Percentiles rank a stretch among this genome's conserved stretches.
Evolutionary conservation across 2,888 invertebrate species (phyloP).

Genomic region (Tryphoninae sp.): DNA sequence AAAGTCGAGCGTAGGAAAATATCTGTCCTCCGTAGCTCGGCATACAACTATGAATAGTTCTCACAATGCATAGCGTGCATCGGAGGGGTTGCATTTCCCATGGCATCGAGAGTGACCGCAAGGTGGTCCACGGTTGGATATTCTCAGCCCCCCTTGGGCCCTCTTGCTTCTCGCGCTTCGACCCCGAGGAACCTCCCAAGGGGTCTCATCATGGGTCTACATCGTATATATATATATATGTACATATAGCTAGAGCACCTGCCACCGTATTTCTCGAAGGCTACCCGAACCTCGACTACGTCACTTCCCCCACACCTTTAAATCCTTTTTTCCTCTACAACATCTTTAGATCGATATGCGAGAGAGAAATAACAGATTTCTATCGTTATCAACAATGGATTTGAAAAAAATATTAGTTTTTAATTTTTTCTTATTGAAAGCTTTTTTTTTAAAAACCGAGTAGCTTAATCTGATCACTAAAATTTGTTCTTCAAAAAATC

Average conservation of each 20-base stretch:
- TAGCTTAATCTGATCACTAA: too few species aligned
- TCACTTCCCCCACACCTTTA: background rate
- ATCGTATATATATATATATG: background rate
- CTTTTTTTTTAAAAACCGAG: too few species aligned
- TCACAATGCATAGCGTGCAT: conserved; percentile 42
- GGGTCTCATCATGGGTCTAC: conserved; percentile 46
- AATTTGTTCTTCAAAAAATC: conserved; percentile 16
- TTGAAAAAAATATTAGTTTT: background rate
- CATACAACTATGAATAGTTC: conserved; percentile 9
- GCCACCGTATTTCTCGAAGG: conserved; percentile 25
- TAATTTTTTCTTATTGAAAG: too few species aligned
- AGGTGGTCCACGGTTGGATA: conserved; percentile 75
- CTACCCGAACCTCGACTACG: conserved; percentile 18
- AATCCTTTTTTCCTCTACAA: conserved; percentile 42
- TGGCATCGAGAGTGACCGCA: conserved; percentile 75
- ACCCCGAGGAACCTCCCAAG: conserved; percentile 56
- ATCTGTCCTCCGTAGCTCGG: conserved; percentile 19
- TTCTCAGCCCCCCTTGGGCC: conserved; percentile 72
- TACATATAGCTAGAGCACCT: conserved; percentile 40
- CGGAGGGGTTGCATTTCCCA: conserved; percentile 77
- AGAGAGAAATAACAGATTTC: background rate
- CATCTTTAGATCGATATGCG: background rate
- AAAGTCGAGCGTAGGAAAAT: conserved; percentile 38
- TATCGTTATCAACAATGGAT: background rate
- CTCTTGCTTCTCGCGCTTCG: conserved; percentile 47